A percentile compares a stretch with the other conserved stretches of the same genome.
Conservation (phyloP, 1,140 invertebrate species). For the Pogonomyrmex barbatus region DNA sequence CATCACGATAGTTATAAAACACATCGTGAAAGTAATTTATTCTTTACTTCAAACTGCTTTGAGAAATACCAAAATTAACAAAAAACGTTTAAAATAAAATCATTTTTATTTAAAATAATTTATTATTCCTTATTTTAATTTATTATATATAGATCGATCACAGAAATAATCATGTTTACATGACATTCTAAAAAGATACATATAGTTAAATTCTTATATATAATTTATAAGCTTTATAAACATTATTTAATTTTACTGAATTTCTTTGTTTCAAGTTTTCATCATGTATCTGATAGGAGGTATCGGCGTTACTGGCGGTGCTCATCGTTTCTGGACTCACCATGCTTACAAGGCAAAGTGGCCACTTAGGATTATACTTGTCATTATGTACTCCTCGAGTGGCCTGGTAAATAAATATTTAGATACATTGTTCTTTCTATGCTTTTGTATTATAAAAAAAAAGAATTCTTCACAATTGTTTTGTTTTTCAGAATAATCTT, state of each 20-base stretch:
- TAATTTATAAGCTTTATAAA: neutral
- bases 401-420: constrained; percentile 88
- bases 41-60: neutral
- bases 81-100: neutral
- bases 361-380: constrained; percentile 90
- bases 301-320: constrained; percentile 93
- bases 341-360: constrained; percentile 93
- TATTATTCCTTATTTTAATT: too few species aligned
- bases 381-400: constrained; percentile 89
- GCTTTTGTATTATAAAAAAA: neutral
- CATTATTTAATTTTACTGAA: neutral
- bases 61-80: neutral
- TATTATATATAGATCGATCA: neutral
- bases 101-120: too few species aligned
- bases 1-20: neutral
- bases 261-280: constrained; percentile 83
- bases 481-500: constrained; percentile 86
- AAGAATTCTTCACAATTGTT: constrained; percentile 12
- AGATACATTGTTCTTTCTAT: neutral
- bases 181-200: neutral
- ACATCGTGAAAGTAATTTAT: neutral
- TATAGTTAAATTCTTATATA: neutral
- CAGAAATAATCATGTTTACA: neutral
- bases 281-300: constrained; percentile 86
- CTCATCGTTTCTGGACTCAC: constrained; percentile 94